Evolutionary conservation across 2,888 invertebrate species (phyloP).

Genomic region (Andrena trimmerana): DNA sequence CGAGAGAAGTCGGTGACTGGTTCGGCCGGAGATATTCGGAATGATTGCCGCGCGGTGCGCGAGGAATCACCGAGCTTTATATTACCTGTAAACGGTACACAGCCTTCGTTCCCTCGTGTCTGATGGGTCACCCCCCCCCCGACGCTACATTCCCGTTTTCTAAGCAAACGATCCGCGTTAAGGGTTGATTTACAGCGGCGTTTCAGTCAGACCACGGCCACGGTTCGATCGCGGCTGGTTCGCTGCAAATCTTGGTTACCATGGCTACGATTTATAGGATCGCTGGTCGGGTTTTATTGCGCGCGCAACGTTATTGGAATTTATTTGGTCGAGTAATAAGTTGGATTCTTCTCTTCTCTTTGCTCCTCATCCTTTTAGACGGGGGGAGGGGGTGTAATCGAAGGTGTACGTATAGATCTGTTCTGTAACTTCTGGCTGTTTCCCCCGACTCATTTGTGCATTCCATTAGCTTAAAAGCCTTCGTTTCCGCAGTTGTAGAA

Average conservation of each 20-base stretch:
- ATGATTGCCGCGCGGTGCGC: neutral
- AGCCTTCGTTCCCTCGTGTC: conserved; percentile 11
- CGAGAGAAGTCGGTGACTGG: neutral
- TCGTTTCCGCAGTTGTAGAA: neutral
- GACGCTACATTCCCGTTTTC: conserved; percentile 16
- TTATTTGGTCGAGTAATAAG: conserved; percentile 16
- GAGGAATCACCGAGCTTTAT: neutral
- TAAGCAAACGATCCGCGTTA: conserved; percentile 42
- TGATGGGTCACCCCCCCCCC: conserved; percentile 11
- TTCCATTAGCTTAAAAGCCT: conserved; percentile 11
- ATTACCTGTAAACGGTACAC: conserved; percentile 36
- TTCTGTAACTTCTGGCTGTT: neutral
- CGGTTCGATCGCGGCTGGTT: conserved; percentile 28
- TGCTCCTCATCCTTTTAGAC: neutral
- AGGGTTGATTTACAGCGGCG: conserved; percentile 43
- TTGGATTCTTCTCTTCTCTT: neutral
- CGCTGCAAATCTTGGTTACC: conserved; percentile 28
- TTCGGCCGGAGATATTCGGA: conserved; percentile 10
- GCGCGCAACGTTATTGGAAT: conserved; percentile 20
- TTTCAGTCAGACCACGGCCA: conserved; percentile 29
- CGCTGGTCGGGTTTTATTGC: conserved; percentile 31
- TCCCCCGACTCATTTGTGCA: neutral
- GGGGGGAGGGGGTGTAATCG: no score
- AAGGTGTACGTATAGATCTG: neutral
- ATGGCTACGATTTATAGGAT: conserved; percentile 34